Conservation (phyloP, 2,113 vertebrate species). For the Ciconia maguari region DNA sequence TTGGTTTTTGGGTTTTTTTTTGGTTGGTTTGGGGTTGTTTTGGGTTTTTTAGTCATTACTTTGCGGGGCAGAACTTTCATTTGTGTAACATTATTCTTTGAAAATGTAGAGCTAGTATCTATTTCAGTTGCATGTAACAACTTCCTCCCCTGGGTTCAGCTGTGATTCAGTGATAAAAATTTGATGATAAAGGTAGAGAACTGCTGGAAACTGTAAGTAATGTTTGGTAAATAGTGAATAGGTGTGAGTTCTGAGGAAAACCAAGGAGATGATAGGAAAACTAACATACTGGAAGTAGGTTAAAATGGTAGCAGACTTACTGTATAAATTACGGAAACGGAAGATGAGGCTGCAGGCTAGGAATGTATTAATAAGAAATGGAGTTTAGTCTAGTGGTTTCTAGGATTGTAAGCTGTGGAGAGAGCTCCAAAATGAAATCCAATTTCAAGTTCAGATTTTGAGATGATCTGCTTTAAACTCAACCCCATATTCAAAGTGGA, state of each 20-base stretch:
- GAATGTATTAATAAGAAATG: not conserved
- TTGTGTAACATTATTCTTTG: not conserved
- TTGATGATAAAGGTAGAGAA: not conserved
- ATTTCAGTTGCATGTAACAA: not conserved
- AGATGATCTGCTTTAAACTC: not conserved
- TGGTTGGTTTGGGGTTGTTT: not conserved
- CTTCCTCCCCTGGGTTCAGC: not conserved
- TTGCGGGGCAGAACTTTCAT: not conserved
- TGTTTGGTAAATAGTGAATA: not conserved
- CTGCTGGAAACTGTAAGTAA: not conserved
- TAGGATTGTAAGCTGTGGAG: not conserved
- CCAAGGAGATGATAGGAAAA: not conserved
- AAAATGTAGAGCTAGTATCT: not conserved
- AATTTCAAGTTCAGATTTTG: not conserved
- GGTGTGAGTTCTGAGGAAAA: not conserved
- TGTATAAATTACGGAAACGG: not conserved
- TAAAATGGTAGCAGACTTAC: not conserved
- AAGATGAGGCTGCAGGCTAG: not conserved
- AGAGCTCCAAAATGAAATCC: not conserved
- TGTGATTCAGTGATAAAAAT: constrained; percentile 9
- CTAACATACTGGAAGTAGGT: not conserved
- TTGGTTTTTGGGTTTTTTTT: not conserved
- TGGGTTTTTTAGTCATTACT: not conserved
- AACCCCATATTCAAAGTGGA: not conserved
- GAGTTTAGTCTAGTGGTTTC: not conserved